A percentile compares a stretch with the other conserved stretches of the same genome.
Evolutionary conservation across 2,113 vertebrate species (phyloP).

Genomic region (Burhinus bistriatus): DNA sequence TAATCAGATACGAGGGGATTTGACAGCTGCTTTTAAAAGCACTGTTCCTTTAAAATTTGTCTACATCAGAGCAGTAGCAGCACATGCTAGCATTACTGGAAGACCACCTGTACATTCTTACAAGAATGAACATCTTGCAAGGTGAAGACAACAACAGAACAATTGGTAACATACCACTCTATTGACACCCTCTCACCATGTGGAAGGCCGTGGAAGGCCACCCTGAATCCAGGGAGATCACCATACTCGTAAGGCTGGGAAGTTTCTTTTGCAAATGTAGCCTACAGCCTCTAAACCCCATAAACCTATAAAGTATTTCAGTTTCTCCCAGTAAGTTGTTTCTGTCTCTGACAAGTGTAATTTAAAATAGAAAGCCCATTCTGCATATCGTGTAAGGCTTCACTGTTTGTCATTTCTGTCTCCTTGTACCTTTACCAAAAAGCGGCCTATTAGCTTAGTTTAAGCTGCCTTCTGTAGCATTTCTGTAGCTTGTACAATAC

Average conservation of each 20-base stretch:
- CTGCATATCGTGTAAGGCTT: neutral
- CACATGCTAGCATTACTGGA: neutral
- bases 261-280: neutral
- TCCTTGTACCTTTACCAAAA: neutral
- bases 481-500: neutral
- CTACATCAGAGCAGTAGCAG: neutral
- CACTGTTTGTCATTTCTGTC: neutral
- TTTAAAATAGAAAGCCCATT: neutral
- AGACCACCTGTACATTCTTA: neutral
- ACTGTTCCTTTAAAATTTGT: neutral
- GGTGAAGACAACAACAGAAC: neutral
- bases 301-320: neutral
- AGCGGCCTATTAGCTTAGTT: neutral
- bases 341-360: neutral
- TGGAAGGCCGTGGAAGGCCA: neutral
- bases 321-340: neutral
- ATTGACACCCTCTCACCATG: rapidly evolving
- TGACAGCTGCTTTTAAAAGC: neutral
- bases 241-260: neutral
- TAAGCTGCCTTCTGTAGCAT: neutral
- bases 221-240: neutral
- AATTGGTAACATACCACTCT: neutral
- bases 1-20: neutral
- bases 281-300: neutral
- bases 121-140: neutral